Evolutionary conservation across 2,113 vertebrate genomes (phyloP).

Genomic region (Macquaria australasica): DNA sequence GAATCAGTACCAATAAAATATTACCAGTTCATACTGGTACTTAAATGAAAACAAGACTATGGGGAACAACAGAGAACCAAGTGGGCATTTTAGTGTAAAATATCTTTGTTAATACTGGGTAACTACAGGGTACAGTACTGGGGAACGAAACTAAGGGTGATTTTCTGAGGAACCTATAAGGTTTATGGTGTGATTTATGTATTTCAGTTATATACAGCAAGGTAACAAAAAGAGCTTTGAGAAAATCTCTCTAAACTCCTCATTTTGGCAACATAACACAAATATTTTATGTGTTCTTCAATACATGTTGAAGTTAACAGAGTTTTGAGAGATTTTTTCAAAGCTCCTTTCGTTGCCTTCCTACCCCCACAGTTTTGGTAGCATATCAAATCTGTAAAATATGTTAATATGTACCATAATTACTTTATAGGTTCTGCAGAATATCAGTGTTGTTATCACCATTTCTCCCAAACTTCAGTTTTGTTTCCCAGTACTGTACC

Average conservation of each 20-base stretch:
- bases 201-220: neutral
- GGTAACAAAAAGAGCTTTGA: neutral
- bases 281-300: neutral
- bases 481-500: neutral
- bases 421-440: neutral
- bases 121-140: neutral
- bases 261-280: neutral
- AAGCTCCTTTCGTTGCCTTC: neutral
- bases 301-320: neutral
- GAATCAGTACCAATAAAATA: constrained; percentile 9
- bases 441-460: neutral
- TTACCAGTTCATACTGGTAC: neutral
- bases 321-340: neutral
- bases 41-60: neutral
- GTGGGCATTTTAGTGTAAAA: neutral
- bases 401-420: neutral
- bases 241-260: neutral
- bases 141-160: neutral
- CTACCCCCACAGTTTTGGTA: neutral
- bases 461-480: neutral
- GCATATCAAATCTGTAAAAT: neutral
- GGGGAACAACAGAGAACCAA: neutral
- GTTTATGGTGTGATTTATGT: neutral
- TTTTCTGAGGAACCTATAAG: neutral
- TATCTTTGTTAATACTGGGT: neutral